These are phyloP conservation scores for Anomalospiza imberbis DNA, from an alignment of 2,797 vertebrate genomes.

Conservation along the genomic window DNA sequence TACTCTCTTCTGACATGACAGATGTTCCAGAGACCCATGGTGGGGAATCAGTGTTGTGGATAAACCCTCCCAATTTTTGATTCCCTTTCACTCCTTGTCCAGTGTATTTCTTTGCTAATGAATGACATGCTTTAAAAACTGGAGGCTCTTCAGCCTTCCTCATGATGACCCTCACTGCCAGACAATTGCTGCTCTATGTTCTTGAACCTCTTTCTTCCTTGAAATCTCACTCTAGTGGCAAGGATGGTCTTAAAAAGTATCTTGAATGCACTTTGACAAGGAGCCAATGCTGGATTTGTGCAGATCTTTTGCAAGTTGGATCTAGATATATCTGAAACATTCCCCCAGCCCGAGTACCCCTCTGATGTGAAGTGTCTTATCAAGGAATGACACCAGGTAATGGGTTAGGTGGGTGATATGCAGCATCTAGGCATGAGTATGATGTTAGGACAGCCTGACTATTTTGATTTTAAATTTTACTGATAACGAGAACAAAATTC, in stretches of 20 bases:
- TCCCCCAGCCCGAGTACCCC: not conserved
- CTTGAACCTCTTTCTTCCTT: not conserved
- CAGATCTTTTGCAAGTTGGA: not conserved
- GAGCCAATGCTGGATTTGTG: not conserved
- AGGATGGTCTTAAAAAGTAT: not conserved
- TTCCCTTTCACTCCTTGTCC: not conserved
- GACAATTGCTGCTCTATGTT: not conserved
- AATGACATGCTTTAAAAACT: not conserved
- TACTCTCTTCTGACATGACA: not conserved
- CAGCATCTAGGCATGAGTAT: not conserved
- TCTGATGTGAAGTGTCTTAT: not conserved
- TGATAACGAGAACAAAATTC: not conserved
- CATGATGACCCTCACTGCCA: not conserved
- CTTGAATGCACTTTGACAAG: not conserved
- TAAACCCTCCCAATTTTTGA: not conserved
- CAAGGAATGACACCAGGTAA: not conserved
- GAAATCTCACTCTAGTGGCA: not conserved
- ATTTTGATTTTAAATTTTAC: not conserved
- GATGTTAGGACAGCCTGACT: not conserved
- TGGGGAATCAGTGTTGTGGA: not conserved
- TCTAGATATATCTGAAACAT: not conserved
- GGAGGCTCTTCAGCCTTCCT: not conserved
- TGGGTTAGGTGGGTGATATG: not conserved
- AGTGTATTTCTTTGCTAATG: not conserved
- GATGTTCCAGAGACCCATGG: not conserved